Evolutionary conservation across 2,797 vertebrate species (phyloP).

Genomic region (Amphiprion clarkii): DNA sequence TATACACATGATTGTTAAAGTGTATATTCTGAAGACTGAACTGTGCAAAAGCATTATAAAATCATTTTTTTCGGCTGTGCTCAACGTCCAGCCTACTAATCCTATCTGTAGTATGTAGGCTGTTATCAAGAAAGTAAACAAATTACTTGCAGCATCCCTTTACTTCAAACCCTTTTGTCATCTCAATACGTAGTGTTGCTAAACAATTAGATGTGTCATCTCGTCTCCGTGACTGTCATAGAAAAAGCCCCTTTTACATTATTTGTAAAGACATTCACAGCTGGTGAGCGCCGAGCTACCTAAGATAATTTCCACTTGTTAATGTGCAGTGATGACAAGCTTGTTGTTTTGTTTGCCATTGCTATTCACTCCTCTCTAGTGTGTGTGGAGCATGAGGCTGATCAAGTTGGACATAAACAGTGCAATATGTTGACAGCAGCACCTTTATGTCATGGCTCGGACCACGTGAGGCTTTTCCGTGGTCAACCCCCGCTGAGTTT

Average conservation of each 20-base stretch:
- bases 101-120: slow-evolving; percentile 8
- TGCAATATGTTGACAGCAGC: slow-evolving; percentile 60
- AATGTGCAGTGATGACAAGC: slow-evolving; percentile 50
- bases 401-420: slow-evolving; percentile 57
- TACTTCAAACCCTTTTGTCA: slow-evolving; percentile 37
- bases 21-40: neutral
- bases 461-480: slow-evolving; percentile 31
- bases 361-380: slow-evolving; percentile 43
- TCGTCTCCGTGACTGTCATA: slow-evolving; percentile 9
- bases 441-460: slow-evolving; percentile 50
- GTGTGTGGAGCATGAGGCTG: slow-evolving; percentile 46
- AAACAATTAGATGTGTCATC: slow-evolving; percentile 42
- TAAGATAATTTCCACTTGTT: slow-evolving; percentile 49
- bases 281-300: slow-evolving; percentile 45
- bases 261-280: slow-evolving; percentile 59
- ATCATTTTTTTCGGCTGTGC: neutral
- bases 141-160: slow-evolving; percentile 28
- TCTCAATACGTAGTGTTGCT: slow-evolving; percentile 14
- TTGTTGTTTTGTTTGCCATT: slow-evolving; percentile 56
- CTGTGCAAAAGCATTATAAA: slow-evolving; percentile 9
- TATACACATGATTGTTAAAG: neutral
- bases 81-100: slow-evolving; percentile 14
- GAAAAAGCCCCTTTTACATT: slow-evolving; percentile 39
- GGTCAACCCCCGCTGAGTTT: slow-evolving; percentile 42
- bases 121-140: slow-evolving; percentile 41